Base-by-base conservation (phyloP, 2,888 invertebrate genomes). In the Drosophila pseudotakahashii region DNA sequence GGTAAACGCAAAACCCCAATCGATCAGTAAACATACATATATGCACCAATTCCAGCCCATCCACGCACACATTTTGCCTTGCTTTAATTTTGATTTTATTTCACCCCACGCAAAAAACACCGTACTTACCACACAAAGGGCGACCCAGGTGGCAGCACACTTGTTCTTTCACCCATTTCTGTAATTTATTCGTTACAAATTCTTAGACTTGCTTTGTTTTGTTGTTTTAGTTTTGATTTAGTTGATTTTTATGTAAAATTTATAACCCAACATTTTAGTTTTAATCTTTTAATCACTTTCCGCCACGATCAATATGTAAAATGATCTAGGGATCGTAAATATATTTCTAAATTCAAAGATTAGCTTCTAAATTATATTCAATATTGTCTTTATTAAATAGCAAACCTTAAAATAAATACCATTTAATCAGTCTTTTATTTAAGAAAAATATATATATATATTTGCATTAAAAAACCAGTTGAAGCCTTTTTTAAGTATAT, bases 1-100 rank as follows among this genome's bases (percentile, higher is more conserved):
- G 89, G 91, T 91, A 90, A 89, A 77, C 64, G 60, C 53, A 39
- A 53, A 61, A 61, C 26, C 36, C 16, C 30, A 36, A 42, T 58
- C 59, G 45, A 71, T 68, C 60, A 53, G 54, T 54, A 64, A 14
- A 61, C 54, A 50, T 42, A 64, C 57, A 52, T 34, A 62, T 32
- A 23, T 23, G 41, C 37, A 59, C 45, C 45, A 48, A 30, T 10
- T 11, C 14, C 14, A 34, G 3, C 10, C 42, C 23, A 37, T 26
- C 16, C n/a, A 39, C 26, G 60, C 52, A 57, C 23, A 58, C 10
- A 41, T 41, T 23, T 36, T 53, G 23, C 39, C 7, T 54, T 48
- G 36, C 36, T 37, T 42, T 26, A 6, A 26, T 26, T 26, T 26
- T 45, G 26, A 57, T 41, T 39, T 58, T 36, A 59, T 50, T 57